Conservation (phyloP, 2,797 vertebrate species). For the Halcyon badia region DNA sequence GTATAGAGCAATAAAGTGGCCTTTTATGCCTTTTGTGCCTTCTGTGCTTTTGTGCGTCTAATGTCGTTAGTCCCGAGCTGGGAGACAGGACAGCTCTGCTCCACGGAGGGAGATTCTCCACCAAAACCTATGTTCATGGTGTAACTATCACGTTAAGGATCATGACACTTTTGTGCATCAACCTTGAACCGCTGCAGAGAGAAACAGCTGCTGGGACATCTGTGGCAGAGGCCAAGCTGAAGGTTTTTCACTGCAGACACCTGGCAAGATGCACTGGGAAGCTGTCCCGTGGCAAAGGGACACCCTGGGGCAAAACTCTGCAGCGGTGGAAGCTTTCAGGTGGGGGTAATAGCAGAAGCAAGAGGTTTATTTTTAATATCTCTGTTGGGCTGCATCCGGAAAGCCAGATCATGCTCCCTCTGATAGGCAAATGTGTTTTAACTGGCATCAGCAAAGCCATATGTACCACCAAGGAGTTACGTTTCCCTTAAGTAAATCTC, state of each 20-base stretch:
- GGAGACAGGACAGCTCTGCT: background rate
- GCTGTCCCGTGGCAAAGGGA: background rate
- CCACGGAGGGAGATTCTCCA: background rate
- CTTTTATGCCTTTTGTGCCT: too few species aligned
- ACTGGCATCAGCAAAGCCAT: background rate
- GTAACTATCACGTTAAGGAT: fast-evolving
- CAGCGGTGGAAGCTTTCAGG: background rate
- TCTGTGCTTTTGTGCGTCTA: too few species aligned
- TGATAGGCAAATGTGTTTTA: constrained; percentile 7
- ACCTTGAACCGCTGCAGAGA: background rate
- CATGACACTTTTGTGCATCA: background rate
- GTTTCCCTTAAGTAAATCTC: background rate
- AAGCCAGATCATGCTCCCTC: constrained; percentile 19
- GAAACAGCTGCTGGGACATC: background rate
- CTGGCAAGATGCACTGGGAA: background rate
- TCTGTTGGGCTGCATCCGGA: constrained; percentile 8
- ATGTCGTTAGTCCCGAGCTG: background rate
- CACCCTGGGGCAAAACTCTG: fast-evolving
- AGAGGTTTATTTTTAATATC: background rate
- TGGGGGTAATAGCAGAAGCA: background rate
- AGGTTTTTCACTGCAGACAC: background rate
- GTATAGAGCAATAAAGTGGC: too few species aligned
- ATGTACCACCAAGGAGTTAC: background rate
- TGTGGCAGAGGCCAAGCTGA: background rate
- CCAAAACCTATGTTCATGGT: background rate